Percentiles rank a stretch among this genome's conserved stretches.
These are phyloP conservation scores for Discoglossus pictus DNA, from an alignment of 2,797 vertebrate species.

Conservation along the genomic window DNA sequence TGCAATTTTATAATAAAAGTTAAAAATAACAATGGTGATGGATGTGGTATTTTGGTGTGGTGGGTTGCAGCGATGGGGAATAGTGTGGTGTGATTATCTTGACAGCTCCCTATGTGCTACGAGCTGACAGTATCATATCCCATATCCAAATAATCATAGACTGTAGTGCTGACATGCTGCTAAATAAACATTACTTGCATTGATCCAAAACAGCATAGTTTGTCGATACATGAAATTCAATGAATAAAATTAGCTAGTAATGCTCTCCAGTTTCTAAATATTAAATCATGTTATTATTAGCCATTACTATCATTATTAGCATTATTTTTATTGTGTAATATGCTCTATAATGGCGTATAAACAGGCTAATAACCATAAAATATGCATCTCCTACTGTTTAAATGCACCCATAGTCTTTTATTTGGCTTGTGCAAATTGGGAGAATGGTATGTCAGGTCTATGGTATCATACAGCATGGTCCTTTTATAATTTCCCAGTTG, in stretches of 20 bases:
- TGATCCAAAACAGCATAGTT: too few species aligned
- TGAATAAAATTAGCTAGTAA: not conserved
- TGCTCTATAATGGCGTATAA: slow-evolving; percentile 18
- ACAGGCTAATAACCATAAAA: slow-evolving; percentile 19
- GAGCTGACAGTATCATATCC: too few species aligned
- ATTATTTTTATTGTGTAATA: slow-evolving; percentile 33
- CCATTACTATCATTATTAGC: slow-evolving; percentile 36
- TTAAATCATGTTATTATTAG: slow-evolving; percentile 36
- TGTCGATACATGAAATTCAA: too few species aligned
- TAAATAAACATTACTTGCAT: too few species aligned
- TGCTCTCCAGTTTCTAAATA: slow-evolving; percentile 10
- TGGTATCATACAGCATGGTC: slow-evolving; percentile 26
- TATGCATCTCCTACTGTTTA: slow-evolving; percentile 38
- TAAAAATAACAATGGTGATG: too few species aligned
- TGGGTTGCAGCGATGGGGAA: too few species aligned
- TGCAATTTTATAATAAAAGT: too few species aligned
- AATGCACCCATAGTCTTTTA: slow-evolving; percentile 23
- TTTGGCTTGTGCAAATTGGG: slow-evolving; percentile 19
- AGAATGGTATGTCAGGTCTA: slow-evolving; percentile 16
- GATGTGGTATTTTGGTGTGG: too few species aligned
- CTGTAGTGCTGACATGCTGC: too few species aligned
- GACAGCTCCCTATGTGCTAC: too few species aligned
- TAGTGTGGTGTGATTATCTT: too few species aligned
- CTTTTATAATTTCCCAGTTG: slow-evolving; percentile 39
- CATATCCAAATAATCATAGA: too few species aligned